phyloP scores from a whole-genome alignment of 2,888 invertebrate genomes.

The Caenorhabditis afra region DNA sequence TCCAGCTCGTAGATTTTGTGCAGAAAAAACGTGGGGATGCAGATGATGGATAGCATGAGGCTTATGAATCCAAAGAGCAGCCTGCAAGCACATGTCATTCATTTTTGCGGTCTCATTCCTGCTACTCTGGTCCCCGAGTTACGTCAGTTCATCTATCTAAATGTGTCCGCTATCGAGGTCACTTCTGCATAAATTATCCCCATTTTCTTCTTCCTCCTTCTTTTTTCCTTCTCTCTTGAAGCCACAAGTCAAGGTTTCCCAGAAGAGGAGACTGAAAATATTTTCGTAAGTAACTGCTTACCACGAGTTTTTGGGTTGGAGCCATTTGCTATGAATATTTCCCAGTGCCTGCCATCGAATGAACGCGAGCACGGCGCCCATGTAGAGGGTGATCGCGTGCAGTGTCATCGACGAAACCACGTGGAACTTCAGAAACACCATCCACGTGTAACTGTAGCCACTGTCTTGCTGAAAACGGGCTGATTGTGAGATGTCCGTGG shows the following conservation, averaged over 20 bases:
- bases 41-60: constrained; percentile 63
- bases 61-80: constrained; percentile 64
- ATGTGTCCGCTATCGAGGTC: too few relatives aligned
- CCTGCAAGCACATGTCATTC: constrained; percentile 54
- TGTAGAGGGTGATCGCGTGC: constrained; percentile 74
- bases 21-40: constrained; percentile 67
- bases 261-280: not conserved
- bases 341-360: constrained; percentile 73
- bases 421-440: constrained; percentile 69
- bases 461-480: constrained; percentile 59
- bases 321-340: constrained; percentile 72
- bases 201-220: not conserved
- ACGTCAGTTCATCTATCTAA: not conserved
- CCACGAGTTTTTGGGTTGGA: constrained; percentile 71
- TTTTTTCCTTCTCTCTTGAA: not conserved
- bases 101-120: constrained; percentile 3
- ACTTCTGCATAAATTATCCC: constrained; percentile 6
- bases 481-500: too few relatives aligned
- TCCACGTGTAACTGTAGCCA: constrained; percentile 69
- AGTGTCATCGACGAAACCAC: constrained; percentile 73
- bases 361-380: constrained; percentile 73
- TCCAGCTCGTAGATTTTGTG: constrained; percentile 60
- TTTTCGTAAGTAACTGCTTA: constrained; percentile 24
- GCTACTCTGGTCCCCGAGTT: not conserved
- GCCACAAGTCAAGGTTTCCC: not conserved